These are phyloP conservation scores for Platysternon megacephalum DNA, from an alignment of 2,113 vertebrate species.

Conservation along the genomic window DNA sequence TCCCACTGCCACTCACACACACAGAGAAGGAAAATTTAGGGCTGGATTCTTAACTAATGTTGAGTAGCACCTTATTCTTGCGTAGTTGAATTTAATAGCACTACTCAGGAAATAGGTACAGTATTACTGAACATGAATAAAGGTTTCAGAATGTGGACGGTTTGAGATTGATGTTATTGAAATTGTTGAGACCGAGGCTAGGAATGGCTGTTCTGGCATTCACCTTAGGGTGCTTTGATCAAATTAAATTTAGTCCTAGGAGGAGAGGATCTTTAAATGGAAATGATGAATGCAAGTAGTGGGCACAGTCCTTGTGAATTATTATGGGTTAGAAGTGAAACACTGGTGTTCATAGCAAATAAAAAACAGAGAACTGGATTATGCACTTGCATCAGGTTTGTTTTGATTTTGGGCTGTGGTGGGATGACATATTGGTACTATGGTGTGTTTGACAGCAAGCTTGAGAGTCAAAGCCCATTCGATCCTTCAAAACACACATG, in stretches of 20 bases:
- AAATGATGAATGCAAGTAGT: not conserved
- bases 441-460: not conserved
- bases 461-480: not conserved
- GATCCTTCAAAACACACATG: conserved; percentile 37
- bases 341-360: not conserved
- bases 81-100: not conserved
- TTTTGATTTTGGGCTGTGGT: not conserved
- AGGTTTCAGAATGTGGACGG: not conserved
- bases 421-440: not conserved
- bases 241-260: not conserved
- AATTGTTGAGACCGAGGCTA: not conserved
- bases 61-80: not conserved
- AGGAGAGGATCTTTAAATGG: not conserved
- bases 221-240: not conserved
- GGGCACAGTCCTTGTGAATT: not conserved
- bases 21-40: not conserved
- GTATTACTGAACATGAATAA: not conserved
- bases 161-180: not conserved
- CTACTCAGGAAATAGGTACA: not conserved
- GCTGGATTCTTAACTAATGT: not conserved
- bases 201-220: not conserved
- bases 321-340: not conserved
- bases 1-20: not conserved
- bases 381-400: accelerated
- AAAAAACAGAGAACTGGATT: not conserved